A percentile compares a stretch with the other conserved stretches of the same genome.
Evolutionary conservation across 2,113 vertebrate genomes (phyloP).

Genomic region (Felis catus): F.catus_Fca126_mat1.0 CM031421.1:51310501-51311000

Average conservation of each 20-base stretch:
- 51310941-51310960: constrained; percentile 46
- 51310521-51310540: background rate
- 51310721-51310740: background rate
- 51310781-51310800: background rate
- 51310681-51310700: background rate
- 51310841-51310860: background rate
- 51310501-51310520: background rate
- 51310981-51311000: constrained; percentile 55
- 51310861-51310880: background rate
- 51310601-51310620: background rate
- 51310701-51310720: background rate
- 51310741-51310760: background rate
- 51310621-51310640: background rate
- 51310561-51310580: background rate
- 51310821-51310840: background rate
- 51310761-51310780: background rate
- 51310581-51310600: background rate
- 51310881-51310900: background rate
- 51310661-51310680: background rate
- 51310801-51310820: background rate
- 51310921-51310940: constrained; percentile 46
- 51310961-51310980: constrained; percentile 58
- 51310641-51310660: background rate
- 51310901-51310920: background rate
- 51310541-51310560: background rate